Evolutionary conservation across 2,797 vertebrate genomes (phyloP).

Genomic region (Botia kubotai): DNA sequence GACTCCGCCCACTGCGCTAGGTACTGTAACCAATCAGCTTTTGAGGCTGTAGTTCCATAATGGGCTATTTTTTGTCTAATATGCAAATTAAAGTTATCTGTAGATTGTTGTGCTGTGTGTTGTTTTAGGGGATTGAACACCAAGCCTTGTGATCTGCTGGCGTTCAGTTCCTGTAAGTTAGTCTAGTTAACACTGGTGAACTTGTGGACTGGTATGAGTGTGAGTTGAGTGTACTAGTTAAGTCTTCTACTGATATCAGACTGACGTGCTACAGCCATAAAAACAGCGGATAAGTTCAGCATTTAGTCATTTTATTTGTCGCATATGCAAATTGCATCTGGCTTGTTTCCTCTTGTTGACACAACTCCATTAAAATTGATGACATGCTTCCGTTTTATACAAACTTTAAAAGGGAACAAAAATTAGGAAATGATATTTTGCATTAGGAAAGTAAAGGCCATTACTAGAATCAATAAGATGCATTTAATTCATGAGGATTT

Average conservation of each 20-base stretch:
- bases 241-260: background rate
- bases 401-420: background rate
- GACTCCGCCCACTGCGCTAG: constrained; percentile 73
- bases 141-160: background rate
- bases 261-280: constrained; percentile 54
- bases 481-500: too few relatives aligned
- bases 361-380: background rate
- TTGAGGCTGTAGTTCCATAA: constrained; percentile 5
- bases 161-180: background rate
- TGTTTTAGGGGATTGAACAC: background rate
- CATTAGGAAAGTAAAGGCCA: background rate
- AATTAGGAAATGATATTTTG: background rate
- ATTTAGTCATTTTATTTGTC: background rate
- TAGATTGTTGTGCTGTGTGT: background rate
- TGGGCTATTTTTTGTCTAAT: background rate
- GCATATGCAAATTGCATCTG: constrained; percentile 11
- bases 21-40: constrained; percentile 70
- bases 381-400: background rate
- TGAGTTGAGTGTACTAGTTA: background rate
- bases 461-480: too few relatives aligned
- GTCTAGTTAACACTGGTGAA: background rate
- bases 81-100: background rate
- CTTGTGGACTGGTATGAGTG: background rate
- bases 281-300: background rate
- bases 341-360: background rate